Conservation (phyloP, 2,113 vertebrate species). For the Gobio gobio region DNA sequence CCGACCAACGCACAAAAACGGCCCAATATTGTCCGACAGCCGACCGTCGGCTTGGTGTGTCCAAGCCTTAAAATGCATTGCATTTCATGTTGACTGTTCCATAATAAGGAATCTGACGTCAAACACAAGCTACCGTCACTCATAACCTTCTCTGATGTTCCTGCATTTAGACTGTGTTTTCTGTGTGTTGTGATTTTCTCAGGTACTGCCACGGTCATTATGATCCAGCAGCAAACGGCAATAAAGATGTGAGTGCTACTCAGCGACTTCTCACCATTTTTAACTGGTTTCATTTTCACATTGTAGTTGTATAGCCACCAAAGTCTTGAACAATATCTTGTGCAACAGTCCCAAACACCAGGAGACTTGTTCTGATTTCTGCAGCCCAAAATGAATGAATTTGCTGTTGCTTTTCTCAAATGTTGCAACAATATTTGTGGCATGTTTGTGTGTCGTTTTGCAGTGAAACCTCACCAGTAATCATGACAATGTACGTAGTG, state of each 20-base stretch:
- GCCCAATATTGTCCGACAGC: no score
- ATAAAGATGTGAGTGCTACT: slow-evolving; percentile 89
- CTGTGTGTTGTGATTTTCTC: slow-evolving; percentile 30
- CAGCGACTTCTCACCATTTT: neutral
- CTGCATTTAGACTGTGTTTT: neutral
- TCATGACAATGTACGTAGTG: no score
- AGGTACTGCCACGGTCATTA: slow-evolving; percentile 95
- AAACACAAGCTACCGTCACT: neutral
- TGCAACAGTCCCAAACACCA: neutral
- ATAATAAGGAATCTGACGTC: neutral
- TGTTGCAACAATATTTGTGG: no score
- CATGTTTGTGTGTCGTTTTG: no score
- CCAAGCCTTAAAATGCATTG: neutral
- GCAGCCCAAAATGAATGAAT: no score
- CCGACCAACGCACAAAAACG: no score
- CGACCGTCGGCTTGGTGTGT: no score
- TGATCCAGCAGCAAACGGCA: slow-evolving; percentile 84
- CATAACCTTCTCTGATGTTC: neutral
- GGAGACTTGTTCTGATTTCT: neutral
- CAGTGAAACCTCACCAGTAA: no score
- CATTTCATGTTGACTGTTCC: neutral
- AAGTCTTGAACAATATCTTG: neutral
- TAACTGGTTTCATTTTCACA: neutral
- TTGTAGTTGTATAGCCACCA: neutral
- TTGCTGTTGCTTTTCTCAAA: no score